These are phyloP conservation scores for Megatriorchis doriae DNA, from an alignment of 2,113 vertebrate species.

Conservation along the genomic window DNA sequence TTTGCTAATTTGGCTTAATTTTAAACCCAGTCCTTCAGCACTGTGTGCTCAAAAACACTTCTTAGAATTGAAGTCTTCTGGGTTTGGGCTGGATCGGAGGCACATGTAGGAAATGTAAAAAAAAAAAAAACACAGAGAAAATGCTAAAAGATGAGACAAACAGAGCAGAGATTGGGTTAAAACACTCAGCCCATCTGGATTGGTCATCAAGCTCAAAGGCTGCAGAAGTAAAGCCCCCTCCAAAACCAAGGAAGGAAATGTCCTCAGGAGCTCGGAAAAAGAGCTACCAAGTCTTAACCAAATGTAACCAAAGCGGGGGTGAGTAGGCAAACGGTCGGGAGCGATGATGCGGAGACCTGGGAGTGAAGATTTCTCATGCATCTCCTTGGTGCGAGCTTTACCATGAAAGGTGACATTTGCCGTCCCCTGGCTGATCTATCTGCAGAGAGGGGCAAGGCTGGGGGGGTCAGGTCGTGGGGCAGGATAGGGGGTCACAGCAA, in stretches of 20 bases:
- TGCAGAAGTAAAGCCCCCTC: background rate
- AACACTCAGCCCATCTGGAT: background rate
- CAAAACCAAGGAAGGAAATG: background rate
- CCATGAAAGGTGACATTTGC: background rate
- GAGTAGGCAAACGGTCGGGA: background rate
- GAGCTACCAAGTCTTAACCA: background rate
- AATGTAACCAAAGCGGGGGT: background rate
- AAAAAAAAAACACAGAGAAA: background rate
- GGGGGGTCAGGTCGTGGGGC: background rate
- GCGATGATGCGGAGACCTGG: background rate
- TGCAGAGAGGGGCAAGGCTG: background rate
- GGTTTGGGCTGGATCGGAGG: background rate
- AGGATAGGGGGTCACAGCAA: background rate
- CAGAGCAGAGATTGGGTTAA: background rate
- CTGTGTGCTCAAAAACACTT: background rate
- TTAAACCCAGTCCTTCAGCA: background rate
- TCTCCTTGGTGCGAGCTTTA: background rate
- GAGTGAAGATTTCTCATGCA: background rate
- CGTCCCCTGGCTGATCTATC: background rate
- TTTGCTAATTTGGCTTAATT: slow-evolving; percentile 20
- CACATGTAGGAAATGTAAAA: background rate
- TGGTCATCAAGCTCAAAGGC: background rate
- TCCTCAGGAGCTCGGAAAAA: background rate
- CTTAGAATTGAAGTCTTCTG: background rate
- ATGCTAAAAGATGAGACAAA: background rate